Evolutionary conservation across 2,797 vertebrate species (phyloP).

Genomic region (Sternarchorhynchus goeldii): DNA sequence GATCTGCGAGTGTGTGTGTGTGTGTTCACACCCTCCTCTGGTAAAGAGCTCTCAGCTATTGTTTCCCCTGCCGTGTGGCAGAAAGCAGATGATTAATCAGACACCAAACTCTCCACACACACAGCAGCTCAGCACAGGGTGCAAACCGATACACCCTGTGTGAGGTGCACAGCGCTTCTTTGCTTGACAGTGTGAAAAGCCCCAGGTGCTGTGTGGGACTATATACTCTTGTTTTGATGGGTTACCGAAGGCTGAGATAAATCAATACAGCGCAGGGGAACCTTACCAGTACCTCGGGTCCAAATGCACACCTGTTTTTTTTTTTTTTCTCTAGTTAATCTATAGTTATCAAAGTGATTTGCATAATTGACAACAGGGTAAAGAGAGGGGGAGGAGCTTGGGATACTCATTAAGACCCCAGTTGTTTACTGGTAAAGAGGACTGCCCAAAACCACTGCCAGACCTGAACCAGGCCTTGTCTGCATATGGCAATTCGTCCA

Average conservation of each 20-base stretch:
- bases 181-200: neutral
- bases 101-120: conserved; percentile 8
- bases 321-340: no score
- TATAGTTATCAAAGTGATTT: no score
- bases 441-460: no score
- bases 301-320: no score
- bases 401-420: no score
- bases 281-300: no score
- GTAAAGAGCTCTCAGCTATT: conserved; percentile 1
- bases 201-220: neutral
- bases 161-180: neutral
- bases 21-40: neutral
- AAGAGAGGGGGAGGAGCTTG: no score
- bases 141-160: neutral
- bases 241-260: neutral
- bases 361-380: no score
- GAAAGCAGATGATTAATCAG: conserved; percentile 4
- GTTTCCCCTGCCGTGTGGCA: conserved; percentile 1
- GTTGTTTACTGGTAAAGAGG: no score
- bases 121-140: conserved; percentile 1
- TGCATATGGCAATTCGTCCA: no score
- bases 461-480: no score
- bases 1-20: conserved; percentile 3
- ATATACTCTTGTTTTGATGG: neutral
- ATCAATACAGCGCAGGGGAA: neutral